Conservation (phyloP, 2,113 vertebrate species). For the Archocentrus centrarchus region DNA sequence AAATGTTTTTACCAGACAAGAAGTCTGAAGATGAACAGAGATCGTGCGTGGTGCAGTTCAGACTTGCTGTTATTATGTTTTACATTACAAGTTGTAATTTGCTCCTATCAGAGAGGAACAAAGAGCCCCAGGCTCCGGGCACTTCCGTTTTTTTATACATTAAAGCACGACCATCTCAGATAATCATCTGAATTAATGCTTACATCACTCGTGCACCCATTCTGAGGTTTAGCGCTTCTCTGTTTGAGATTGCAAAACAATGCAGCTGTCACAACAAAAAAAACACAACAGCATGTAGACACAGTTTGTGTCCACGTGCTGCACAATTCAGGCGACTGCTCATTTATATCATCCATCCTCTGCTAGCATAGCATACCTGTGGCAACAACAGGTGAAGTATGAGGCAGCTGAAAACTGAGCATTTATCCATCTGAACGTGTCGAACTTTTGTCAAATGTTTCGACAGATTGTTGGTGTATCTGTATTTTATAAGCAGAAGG, state of each 20-base stretch:
- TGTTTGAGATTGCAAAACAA: not conserved
- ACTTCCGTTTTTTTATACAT: too few species aligned
- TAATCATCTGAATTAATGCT: not conserved
- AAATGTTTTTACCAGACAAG: not conserved
- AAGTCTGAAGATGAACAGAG: not conserved
- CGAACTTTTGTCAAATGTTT: too few species aligned
- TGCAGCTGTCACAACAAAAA: not conserved
- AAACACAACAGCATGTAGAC: accelerated
- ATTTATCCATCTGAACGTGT: too few species aligned
- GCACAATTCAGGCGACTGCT: too few species aligned
- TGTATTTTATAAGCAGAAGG: too few species aligned
- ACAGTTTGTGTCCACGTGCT: not conserved
- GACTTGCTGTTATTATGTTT: too few species aligned
- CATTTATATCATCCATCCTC: not conserved
- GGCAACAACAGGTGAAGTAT: too few species aligned
- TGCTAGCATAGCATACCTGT: too few species aligned
- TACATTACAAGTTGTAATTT: not conserved
- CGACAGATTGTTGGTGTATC: too few species aligned
- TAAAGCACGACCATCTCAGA: not conserved
- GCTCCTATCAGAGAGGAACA: not conserved
- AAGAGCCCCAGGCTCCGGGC: accelerated
- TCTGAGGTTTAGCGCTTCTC: not conserved
- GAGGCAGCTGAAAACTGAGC: too few species aligned
- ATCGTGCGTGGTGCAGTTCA: too few species aligned
- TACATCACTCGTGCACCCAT: not conserved